phyloP scores from a whole-genome alignment of 1,140 invertebrate species.

The Uloborus diversus region DNA sequence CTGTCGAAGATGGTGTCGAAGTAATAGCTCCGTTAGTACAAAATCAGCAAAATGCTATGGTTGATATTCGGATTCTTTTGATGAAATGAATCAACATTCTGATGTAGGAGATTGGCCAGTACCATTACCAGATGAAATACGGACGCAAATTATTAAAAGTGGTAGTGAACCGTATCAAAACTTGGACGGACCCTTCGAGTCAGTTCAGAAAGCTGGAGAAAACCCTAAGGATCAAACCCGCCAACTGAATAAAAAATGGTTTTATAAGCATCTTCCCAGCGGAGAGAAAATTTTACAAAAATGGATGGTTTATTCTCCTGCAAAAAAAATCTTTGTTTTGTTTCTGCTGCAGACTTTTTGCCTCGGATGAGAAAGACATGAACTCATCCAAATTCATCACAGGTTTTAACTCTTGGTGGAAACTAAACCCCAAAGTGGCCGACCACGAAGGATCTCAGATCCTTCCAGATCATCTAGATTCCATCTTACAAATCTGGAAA shows the following conservation, averaged over 20 bases:
- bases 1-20: too few species aligned
- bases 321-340: background rate
- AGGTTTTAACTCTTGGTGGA: background rate
- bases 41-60: too few species aligned
- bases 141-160: too few species aligned
- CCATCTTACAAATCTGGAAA: background rate
- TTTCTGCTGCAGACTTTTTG: slow-evolving; percentile 3
- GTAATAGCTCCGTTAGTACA: too few species aligned
- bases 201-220: background rate
- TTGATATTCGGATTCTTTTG: too few species aligned
- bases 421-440: background rate
- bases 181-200: background rate
- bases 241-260: background rate
- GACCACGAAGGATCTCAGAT: background rate
- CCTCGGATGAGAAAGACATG: too few species aligned
- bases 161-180: background rate
- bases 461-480: too few species aligned
- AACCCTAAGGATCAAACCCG: background rate
- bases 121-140: too few species aligned
- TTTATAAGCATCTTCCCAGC: background rate
- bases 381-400: background rate
- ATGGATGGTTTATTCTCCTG: background rate
- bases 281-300: background rate
- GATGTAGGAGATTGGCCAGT: too few species aligned
- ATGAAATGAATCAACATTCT: too few species aligned